Conservation (phyloP, 2,113 vertebrate species). For the Vulpes vulpes region DNA sequence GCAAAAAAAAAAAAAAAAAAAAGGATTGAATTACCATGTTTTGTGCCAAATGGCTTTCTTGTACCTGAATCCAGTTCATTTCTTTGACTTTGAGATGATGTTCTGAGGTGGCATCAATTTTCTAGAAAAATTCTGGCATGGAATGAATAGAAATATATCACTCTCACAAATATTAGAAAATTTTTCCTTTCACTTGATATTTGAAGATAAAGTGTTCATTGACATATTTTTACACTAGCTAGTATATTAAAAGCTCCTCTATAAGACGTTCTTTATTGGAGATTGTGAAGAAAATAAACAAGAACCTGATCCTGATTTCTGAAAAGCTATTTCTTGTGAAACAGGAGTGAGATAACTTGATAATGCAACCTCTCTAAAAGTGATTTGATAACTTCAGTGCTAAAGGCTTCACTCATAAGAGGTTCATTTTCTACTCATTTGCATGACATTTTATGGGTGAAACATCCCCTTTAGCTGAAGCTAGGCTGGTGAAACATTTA, state of each 20-base stretch:
- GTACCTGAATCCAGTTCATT: background rate
- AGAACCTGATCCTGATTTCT: background rate
- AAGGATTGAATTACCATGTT: background rate
- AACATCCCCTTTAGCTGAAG: background rate
- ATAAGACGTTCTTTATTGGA: background rate
- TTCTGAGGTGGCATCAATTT: background rate
- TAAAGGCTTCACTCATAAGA: background rate
- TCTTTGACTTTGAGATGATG: background rate
- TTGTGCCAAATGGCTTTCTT: background rate
- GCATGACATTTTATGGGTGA: background rate
- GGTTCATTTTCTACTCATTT: background rate
- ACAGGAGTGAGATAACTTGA: background rate
- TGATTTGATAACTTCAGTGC: slow-evolving; percentile 14
- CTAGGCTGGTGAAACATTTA: background rate
- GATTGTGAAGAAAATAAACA: slow-evolving; percentile 37
- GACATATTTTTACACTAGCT: background rate
- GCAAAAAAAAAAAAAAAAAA: background rate
- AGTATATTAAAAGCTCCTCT: background rate
- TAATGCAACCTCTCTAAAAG: background rate
- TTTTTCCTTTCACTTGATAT: background rate
- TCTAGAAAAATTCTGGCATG: background rate
- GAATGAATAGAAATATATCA: background rate
- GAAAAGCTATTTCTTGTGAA: slow-evolving; percentile 22
- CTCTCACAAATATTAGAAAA: background rate
- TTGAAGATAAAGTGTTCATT: background rate